phyloP scores from a whole-genome alignment of 2,113 vertebrate species.

The Mus spicilegus region DNA sequence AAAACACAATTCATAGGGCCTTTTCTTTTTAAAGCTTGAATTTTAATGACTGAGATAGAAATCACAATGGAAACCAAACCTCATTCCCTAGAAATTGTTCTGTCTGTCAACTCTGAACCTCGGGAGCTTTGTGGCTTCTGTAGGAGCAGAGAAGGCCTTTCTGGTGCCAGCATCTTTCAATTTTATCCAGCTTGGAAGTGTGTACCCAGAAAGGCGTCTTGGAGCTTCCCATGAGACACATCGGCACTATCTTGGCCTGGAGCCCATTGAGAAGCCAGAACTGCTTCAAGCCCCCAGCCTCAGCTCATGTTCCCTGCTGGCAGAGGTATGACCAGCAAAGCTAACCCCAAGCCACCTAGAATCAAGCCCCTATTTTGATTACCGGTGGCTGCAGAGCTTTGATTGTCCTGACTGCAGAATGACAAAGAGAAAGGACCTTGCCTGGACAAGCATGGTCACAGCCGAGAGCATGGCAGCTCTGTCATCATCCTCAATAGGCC shows the following conservation, averaged over 20 bases:
- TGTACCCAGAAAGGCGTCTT: background rate
- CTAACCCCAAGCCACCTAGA: background rate
- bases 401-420: background rate
- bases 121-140: background rate
- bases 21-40: slow-evolving; percentile 59
- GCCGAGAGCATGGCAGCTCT: background rate
- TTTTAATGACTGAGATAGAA: slow-evolving; percentile 64
- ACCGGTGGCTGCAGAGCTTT: background rate
- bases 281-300: background rate
- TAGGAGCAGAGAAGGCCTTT: background rate
- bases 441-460: background rate
- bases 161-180: background rate
- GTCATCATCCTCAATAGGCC: background rate
- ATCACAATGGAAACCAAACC: slow-evolving; percentile 15
- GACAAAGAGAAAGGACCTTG: background rate
- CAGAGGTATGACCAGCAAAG: background rate
- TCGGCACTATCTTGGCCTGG: background rate
- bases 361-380: background rate
- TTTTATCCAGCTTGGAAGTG: background rate
- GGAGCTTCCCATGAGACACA: too few species aligned
- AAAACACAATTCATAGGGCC: slow-evolving; percentile 9
- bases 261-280: background rate
- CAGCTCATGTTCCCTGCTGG: background rate
- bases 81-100: background rate
- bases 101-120: background rate